These are phyloP conservation scores for Caenorhabditis sulstoni DNA, from an alignment of 2,888 invertebrate genomes.

Conservation along the genomic window DNA sequence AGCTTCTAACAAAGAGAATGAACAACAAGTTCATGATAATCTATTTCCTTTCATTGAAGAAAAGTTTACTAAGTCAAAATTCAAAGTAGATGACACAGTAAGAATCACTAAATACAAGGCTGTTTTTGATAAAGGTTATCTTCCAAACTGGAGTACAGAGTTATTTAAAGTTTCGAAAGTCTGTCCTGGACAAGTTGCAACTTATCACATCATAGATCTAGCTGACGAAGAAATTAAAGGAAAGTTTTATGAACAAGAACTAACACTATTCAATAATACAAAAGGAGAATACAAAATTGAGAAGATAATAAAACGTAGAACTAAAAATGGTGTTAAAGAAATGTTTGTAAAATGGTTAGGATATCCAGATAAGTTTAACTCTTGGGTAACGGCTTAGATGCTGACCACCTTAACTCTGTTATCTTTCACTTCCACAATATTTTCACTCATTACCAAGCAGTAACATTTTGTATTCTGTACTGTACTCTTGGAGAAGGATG, in stretches of 20 bases:
- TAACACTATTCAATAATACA: constrained; percentile 58
- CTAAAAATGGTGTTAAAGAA: constrained; percentile 45
- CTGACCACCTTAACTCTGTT: constrained; percentile 64
- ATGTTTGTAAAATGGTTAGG: constrained; percentile 63
- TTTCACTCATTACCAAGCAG: constrained; percentile 60
- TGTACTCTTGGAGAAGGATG: constrained; percentile 60
- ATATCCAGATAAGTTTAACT: constrained; percentile 63
- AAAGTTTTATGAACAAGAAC: constrained; percentile 37
- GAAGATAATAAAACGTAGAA: constrained; percentile 47
- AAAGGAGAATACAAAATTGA: constrained; percentile 58
- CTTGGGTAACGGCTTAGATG: constrained; percentile 43
- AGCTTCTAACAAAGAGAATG: too few species aligned
- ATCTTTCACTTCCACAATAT: constrained; percentile 63
- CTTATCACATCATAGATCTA: constrained; percentile 10
- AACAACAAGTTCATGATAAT: too few species aligned
- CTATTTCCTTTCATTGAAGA: background rate
- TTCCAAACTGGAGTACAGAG: constrained; percentile 61
- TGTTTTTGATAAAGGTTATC: too few species aligned
- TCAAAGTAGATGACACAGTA: constrained; percentile 47
- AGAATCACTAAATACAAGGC: constrained; percentile 66
- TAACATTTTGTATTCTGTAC: constrained; percentile 66
- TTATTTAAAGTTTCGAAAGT: constrained; percentile 52
- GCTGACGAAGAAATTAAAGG: constrained; percentile 34
- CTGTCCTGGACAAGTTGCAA: constrained; percentile 2
- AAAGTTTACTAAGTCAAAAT: constrained; percentile 4